Percentiles rank a stretch among this genome's conserved stretches.
phyloP scores from a whole-genome alignment of 2,797 vertebrate species.

The Platalea minor region DNA sequence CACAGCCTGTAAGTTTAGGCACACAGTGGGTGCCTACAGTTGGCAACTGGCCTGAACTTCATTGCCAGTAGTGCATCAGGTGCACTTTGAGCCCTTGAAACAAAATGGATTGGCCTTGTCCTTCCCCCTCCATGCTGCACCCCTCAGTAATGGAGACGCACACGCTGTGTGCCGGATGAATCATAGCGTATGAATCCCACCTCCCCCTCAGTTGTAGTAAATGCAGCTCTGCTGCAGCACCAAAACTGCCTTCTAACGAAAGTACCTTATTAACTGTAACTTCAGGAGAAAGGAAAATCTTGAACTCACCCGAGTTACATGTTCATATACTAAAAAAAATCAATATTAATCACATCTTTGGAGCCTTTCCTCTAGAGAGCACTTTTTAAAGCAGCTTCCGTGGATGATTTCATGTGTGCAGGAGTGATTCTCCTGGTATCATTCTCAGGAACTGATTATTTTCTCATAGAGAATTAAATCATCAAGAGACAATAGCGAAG shows the following conservation, averaged over 20 bases:
- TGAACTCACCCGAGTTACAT: not conserved
- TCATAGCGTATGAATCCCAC: not conserved
- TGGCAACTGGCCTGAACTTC: not conserved
- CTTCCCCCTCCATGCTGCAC: not conserved
- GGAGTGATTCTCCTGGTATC: not conserved
- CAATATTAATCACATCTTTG: not conserved
- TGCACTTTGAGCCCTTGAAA: not conserved
- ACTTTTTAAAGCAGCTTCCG: not conserved
- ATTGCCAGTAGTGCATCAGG: not conserved
- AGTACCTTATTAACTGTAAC: not conserved
- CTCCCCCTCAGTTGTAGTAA: not conserved
- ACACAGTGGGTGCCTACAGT: not conserved
- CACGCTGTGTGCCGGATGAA: not conserved
- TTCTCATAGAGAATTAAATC: not conserved
- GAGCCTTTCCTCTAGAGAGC: not conserved
- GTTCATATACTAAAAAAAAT: not conserved
- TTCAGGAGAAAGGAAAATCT: not conserved
- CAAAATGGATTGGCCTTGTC: not conserved
- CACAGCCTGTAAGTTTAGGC: not conserved
- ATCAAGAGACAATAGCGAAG: not conserved
- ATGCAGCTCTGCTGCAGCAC: not conserved
- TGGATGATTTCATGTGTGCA: not conserved
- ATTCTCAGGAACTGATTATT: not conserved
- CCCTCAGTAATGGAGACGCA: not conserved
- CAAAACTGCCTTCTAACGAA: not conserved